Conservation (phyloP, 1,140 invertebrate species). For the Caenorhabditis remanei region DNA sequence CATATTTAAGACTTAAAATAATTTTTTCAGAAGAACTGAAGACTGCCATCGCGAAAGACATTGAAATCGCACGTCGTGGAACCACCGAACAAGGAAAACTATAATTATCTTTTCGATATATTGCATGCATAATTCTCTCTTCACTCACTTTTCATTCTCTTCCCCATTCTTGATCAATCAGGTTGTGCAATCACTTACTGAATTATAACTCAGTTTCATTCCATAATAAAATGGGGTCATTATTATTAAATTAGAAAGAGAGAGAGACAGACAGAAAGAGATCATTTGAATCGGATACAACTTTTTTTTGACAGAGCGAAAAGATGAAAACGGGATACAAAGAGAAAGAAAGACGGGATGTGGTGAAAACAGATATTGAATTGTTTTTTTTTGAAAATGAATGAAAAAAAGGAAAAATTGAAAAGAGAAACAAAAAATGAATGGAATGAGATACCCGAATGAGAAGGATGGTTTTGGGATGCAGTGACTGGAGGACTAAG, state of each 20-base stretch:
- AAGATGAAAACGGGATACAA: neutral
- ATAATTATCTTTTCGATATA: neutral
- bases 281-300: neutral
- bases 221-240: neutral
- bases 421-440: neutral
- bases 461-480: neutral
- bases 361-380: neutral
- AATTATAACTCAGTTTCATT: neutral
- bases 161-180: neutral
- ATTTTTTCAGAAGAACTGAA: constrained; percentile 83
- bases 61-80: constrained; percentile 29
- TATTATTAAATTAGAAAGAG: neutral
- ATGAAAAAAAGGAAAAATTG: neutral
- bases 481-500: neutral
- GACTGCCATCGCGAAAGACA: constrained; percentile 85
- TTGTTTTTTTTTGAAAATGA: neutral
- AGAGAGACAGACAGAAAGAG: neutral
- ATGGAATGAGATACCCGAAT: constrained; percentile 37
- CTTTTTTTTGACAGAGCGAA: neutral
- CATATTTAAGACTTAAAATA: constrained; percentile 79
- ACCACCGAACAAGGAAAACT: neutral
- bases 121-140: neutral
- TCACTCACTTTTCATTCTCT: neutral
- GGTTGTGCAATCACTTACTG: neutral
- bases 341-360: neutral